These are phyloP conservation scores for Athrips mouffetella DNA, from an alignment of 2,888 invertebrate genomes.

Conservation along the genomic window DNA sequence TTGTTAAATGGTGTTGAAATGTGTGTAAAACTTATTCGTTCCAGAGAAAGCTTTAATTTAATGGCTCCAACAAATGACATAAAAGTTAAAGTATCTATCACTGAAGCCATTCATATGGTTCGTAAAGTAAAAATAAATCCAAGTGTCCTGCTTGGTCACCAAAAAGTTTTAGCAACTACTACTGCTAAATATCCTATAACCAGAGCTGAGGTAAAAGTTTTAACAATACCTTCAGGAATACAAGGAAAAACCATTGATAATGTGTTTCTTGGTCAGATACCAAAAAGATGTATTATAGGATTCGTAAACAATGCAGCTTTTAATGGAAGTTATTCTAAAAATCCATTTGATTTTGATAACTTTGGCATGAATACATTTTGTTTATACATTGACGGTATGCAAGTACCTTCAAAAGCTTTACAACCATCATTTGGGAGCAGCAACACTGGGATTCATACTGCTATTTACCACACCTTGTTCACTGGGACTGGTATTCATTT, in stretches of 20 bases:
- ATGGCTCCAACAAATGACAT: conserved; percentile 14
- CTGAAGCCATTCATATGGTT: conserved; percentile 21
- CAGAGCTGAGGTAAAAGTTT: conserved; percentile 26
- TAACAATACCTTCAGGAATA: conserved; percentile 27
- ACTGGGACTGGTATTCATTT: conserved; percentile 29
- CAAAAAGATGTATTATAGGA: conserved; percentile 26
- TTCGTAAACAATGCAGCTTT: conserved; percentile 25
- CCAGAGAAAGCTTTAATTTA: conserved; percentile 16
- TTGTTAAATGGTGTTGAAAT: conserved; percentile 28
- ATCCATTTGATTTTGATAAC: conserved; percentile 29
- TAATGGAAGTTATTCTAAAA: conserved; percentile 25
- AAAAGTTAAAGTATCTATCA: conserved; percentile 21
- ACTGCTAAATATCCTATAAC: conserved; percentile 31
- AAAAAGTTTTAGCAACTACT: conserved; percentile 24
- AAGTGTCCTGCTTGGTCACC: conserved; percentile 23
- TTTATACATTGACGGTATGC: conserved; percentile 27
- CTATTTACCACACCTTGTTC: conserved; percentile 25
- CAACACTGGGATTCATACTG: conserved; percentile 13
- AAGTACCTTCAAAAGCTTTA: conserved; percentile 23
- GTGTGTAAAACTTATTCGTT: conserved; percentile 21
- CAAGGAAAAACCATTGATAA: conserved; percentile 28
- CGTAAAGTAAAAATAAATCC: conserved; percentile 22
- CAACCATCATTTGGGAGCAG: conserved; percentile 19
- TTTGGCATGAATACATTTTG: conserved; percentile 25
- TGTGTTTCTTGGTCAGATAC: conserved; percentile 27